Evolutionary conservation across 2,888 invertebrate species (phyloP).

Genomic region (Metellina segmentata): DNA sequence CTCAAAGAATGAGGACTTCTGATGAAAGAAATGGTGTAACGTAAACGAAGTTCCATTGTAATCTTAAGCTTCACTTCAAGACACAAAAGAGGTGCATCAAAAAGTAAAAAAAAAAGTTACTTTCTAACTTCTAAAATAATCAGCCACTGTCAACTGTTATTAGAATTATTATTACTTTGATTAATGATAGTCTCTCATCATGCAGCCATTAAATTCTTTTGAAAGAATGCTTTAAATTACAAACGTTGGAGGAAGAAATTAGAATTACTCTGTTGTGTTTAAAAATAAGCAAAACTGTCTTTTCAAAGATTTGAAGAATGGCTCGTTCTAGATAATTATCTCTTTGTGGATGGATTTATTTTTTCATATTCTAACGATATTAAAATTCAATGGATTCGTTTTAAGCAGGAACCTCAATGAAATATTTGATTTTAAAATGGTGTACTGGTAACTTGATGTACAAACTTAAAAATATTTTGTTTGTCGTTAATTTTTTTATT

Average conservation of each 20-base stretch:
- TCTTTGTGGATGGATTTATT: neutral
- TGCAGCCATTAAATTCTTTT: too few relatives aligned
- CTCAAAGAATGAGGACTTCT: too few relatives aligned
- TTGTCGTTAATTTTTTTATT: too few relatives aligned
- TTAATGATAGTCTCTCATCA: slow-evolving; percentile 2
- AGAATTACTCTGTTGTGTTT: neutral
- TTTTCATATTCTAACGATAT: too few relatives aligned
- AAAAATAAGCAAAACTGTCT: slow-evolving; percentile 15
- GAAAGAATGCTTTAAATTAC: too few relatives aligned
- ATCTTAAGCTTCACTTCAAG: neutral
- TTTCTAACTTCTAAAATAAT: slow-evolving; percentile 12
- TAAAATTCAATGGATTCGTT: too few relatives aligned
- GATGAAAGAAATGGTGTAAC: neutral
- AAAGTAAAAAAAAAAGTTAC: neutral
- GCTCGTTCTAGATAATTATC: neutral
- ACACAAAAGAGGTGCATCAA: neutral
- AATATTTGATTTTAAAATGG: too few relatives aligned
- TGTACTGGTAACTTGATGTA: too few relatives aligned
- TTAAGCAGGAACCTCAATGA: too few relatives aligned
- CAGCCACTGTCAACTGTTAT: neutral
- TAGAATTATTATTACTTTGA: neutral
- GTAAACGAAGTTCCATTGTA: neutral
- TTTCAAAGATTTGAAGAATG: slow-evolving; percentile 6
- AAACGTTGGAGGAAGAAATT: too few relatives aligned
- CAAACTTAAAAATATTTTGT: too few relatives aligned